Evolutionary conservation across 2,797 vertebrate genomes (phyloP), one percentile per base, ranked within the genome.

Genomic region (Notolabrus celidotus): DNA sequence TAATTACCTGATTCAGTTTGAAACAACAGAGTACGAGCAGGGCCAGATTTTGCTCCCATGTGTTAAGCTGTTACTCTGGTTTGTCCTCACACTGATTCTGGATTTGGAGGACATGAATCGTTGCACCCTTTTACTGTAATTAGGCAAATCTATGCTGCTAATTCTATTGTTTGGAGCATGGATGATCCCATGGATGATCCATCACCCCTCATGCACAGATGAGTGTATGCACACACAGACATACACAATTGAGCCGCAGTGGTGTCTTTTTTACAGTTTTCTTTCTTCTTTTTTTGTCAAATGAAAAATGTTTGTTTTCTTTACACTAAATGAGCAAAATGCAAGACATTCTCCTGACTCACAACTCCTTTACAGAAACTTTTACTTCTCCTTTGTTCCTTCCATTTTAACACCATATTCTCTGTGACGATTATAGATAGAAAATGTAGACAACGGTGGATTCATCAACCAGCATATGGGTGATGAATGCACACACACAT

Each of bases 91-190:
- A 82, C 65, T 49, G 23, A 77, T 38, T 39, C 61, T 62, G 83
- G 82, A 85, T 87, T 86, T 88, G 54, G 68, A 71, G 19, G 60
- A 57, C 76, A 79, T 67, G 75, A 77, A 53, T 74, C 74, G 67
- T 59, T 66, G 79, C 71, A 67, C 84, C 53, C 53, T 61, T 51
- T 51, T 29, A 41, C 66, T 70, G 73, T 84, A 77, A 86, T 86
- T 77, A 87, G 47, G 59, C 73, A 83, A 79, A 89, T 82, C 58
- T 38, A 49, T 31, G 52, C 47, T 38, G 45, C 65, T 84, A 77
- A 80, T 79, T 82, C 64, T 50, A 25, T 82, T 60, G 67, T 51
- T 27, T 66, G 49, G 9, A 2, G 41, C 50, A 38, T 14, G 12
- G 68, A 74, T 42, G 74, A 73, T 84, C 73, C 74, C 31, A 29